A percentile compares a stretch with the other conserved stretches of the same genome.
Conservation (phyloP, 2,888 invertebrate genomes). For the Ceratothoa steindachneri region DNA sequence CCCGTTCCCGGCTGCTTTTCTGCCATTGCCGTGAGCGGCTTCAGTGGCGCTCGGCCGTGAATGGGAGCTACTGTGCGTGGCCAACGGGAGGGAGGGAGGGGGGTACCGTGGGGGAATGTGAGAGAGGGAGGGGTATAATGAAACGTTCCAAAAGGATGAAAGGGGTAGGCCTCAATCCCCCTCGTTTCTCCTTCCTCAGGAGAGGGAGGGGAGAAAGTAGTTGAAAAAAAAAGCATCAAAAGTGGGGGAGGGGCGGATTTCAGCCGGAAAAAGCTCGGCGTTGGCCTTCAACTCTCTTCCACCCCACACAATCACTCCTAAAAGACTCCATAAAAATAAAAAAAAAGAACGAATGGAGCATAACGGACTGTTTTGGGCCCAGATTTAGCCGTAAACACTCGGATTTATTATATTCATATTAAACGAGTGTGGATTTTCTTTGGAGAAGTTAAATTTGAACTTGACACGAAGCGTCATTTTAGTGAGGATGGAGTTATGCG, state of each 20-base stretch:
- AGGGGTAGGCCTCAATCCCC: neutral
- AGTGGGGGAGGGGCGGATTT: neutral
- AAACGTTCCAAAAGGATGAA: neutral
- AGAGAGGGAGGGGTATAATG: neutral
- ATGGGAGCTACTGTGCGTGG: neutral
- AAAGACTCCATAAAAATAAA: too few relatives aligned
- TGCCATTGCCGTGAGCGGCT: neutral
- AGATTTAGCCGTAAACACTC: too few relatives aligned
- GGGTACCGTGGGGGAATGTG: neutral
- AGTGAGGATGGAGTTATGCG: too few relatives aligned
- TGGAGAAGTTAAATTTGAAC: too few relatives aligned
- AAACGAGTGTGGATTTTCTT: too few relatives aligned
- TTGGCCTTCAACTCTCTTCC: too few relatives aligned
- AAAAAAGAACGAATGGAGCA: too few relatives aligned
- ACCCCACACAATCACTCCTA: too few relatives aligned
- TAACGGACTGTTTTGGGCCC: too few relatives aligned
- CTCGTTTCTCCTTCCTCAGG: neutral
- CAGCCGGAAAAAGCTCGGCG: neutral
- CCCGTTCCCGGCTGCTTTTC: neutral
- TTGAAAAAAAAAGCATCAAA: neutral
- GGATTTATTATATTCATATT: too few relatives aligned
- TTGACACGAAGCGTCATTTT: too few relatives aligned
- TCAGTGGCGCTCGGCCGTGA: neutral
- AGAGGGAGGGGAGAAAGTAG: neutral
- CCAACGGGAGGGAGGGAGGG: neutral